Base-by-base conservation (phyloP, 2,888 invertebrate genomes). In the Eueremaeus valkanovi region DNA sequence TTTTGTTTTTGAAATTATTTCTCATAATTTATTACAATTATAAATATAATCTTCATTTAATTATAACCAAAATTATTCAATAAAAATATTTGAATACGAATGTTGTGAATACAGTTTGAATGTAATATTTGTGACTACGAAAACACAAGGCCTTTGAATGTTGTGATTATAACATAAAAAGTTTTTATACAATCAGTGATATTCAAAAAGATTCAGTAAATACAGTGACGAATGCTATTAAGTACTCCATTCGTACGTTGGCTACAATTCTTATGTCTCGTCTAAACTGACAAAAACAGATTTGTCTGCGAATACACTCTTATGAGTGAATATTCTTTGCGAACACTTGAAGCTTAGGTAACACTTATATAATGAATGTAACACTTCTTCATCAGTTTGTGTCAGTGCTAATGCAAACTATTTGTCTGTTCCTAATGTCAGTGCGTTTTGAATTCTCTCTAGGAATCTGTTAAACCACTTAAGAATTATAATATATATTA, bases 401-500 rank as follows among this genome's bases (percentile, higher is more conserved):
- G 6, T 36, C 51, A 51, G 2, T 51, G 21, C 6, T 51, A 21
- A 51, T 51, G 51, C 21, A 51, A 51, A 51, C 51, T 51, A 51
- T 51, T 51, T 51, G 36, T 51, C 51, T n/a, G n/a, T 3, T 51
- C 51, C 6, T 51, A 9, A 3, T 16, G 18, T 45, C 16, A 16
- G 11, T 51, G 51, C n/a, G n/a, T 51, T 51, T 45, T 5, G 51
- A 21, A 6, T n/a, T 21, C n/a, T 51, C n/a, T 51, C 6, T 51
- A 21, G 51, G 21, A 51, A 21, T 21, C n/a, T 51, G n/a, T n/a
- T 8, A 51, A 51, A 21, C n/a, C 51, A 51, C 51, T 51, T n/a
- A 51, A 51, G 51, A 51, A 51, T 51, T 51, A 51, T 51, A 51
- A 51, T 51, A 51, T 51, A n/a, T 51, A 36, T 36, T 36, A 36